Base-by-base conservation (phyloP, 2,797 vertebrate genomes). In the Melanotaenia parkinsoni region DNA sequence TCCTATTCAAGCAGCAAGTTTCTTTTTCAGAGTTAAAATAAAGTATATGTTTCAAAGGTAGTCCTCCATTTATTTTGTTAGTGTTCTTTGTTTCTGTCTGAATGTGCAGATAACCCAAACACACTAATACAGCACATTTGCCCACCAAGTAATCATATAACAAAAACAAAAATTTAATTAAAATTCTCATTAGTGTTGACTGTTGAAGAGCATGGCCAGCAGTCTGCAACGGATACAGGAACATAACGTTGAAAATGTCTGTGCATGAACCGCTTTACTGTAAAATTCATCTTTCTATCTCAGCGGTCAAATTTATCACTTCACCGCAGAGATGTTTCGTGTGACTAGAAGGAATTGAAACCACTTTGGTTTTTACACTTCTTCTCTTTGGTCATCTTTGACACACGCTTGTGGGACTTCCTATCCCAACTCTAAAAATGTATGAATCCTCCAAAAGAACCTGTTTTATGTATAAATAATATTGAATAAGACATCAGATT, bases 341-440 rank as follows among this genome's bases (percentile, higher is more conserved):
- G 51, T 9, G 47, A 59, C 38, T 16, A 24, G 12, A 16, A 40
- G 50, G 74, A 83, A 87, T 72, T 67, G 79, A 87, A 81, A 81
- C 64, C 1, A n/a, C 26, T 70, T 30, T 1, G 10, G 0, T 22
- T 67, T 63, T 28, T 33, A 2, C 8, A 63, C 54, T 74, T 83
- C 80, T 79, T 67, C 35, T 66, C 85, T 68, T 51, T 38, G 18
- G 51, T 63, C 8, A 59, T 68, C 16, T 45, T 35, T 11, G 26
- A 13, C 12, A 22, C 3, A 4, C 16, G 45, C 24, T 74, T 5
- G 53, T 1, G 9, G 11, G 22, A 74, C 22, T 54, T 58, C 30
- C 30, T 24, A 5, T 5, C 3, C 4, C 3, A 14, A 43, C 43
- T 45, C 7, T 20, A 3, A 16, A 10, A 3, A 6, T 60, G 32